phyloP scores from a whole-genome alignment of 2,888 invertebrate genomes.

The Eilema depressum region DNA sequence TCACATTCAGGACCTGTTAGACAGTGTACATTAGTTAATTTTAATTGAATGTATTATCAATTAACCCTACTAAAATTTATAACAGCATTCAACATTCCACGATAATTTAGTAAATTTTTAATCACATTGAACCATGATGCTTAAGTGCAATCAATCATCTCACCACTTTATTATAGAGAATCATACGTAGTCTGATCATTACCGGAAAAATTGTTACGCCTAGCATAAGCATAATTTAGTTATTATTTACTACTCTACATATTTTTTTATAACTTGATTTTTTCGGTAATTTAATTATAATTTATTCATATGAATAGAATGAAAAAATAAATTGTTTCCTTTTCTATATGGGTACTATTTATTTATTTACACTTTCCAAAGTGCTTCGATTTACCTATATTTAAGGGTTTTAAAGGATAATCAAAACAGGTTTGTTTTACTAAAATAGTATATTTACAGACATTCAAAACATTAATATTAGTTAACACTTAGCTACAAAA shows the following conservation, averaged over 20 bases:
- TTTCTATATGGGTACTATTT: constrained; percentile 64
- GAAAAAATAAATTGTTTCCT: constrained; percentile 78
- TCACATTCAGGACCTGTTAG: background rate
- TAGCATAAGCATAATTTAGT: constrained; percentile 77
- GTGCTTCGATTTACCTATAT: background rate
- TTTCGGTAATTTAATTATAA: constrained; percentile 69
- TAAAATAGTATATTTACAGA: constrained; percentile 51
- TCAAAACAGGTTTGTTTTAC: constrained; percentile 29
- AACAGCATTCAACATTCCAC: constrained; percentile 76
- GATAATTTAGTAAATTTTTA: constrained; percentile 67
- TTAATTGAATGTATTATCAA: constrained; percentile 30
- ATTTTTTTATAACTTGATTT: constrained; percentile 71
- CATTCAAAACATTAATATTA: constrained; percentile 45
- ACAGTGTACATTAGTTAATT: background rate
- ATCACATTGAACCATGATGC: constrained; percentile 25
- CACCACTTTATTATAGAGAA: constrained; percentile 33
- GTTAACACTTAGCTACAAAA: constrained; percentile 51
- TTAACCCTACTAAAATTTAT: constrained; percentile 53
- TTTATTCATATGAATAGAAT: constrained; percentile 75
- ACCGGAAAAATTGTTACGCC: constrained; percentile 53
- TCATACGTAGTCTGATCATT: constrained; percentile 40
- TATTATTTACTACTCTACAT: constrained; percentile 64
- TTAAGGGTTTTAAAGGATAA: constrained; percentile 7
- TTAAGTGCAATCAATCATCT: constrained; percentile 17
- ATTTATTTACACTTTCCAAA: constrained; percentile 52